Evolutionary conservation across 2,797 vertebrate species (phyloP).

Genomic region (Strix occidentalis): DNA sequence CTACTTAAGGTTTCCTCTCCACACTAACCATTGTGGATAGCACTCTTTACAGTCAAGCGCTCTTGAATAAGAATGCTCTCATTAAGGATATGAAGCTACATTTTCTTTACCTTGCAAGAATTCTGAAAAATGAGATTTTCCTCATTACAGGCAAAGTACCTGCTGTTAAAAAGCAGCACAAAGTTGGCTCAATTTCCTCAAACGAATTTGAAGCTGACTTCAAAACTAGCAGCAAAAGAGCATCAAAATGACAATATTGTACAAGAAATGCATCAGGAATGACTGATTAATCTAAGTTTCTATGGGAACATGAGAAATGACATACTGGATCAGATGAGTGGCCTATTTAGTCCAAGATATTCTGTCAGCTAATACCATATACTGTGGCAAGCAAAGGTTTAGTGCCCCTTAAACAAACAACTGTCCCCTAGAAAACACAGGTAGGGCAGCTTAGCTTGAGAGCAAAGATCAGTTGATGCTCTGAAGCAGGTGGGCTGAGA

Average conservation of each 20-base stretch:
- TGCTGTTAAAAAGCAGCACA: slow-evolving; percentile 46
- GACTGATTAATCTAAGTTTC: slow-evolving; percentile 68
- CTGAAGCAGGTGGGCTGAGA: not conserved
- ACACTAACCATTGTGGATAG: slow-evolving; percentile 65
- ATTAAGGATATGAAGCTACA: slow-evolving; percentile 48
- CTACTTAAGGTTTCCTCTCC: slow-evolving; percentile 71
- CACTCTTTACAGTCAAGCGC: slow-evolving; percentile 68
- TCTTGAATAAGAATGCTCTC: slow-evolving; percentile 62
- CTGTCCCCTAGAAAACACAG: not conserved
- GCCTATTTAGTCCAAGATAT: slow-evolving; percentile 50
- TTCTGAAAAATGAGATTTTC: slow-evolving; percentile 56
- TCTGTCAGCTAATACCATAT: not conserved
- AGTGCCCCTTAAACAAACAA: not conserved
- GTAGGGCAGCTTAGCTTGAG: not conserved
- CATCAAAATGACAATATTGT: slow-evolving; percentile 67
- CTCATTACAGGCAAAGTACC: slow-evolving; percentile 57
- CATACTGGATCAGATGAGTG: slow-evolving; percentile 51
- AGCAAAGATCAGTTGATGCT: not conserved
- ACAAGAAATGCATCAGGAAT: slow-evolving; percentile 61
- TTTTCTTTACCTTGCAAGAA: slow-evolving; percentile 55
- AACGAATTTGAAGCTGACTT: slow-evolving; percentile 39
- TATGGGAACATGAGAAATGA: slow-evolving; percentile 65
- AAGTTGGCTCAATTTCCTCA: slow-evolving; percentile 17
- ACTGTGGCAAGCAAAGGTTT: not conserved
- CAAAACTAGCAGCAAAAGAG: slow-evolving; percentile 69